These are phyloP conservation scores for Sebastes steindachneri DNA, from an alignment of 2,797 vertebrate species.

Conservation along the genomic window DNA sequence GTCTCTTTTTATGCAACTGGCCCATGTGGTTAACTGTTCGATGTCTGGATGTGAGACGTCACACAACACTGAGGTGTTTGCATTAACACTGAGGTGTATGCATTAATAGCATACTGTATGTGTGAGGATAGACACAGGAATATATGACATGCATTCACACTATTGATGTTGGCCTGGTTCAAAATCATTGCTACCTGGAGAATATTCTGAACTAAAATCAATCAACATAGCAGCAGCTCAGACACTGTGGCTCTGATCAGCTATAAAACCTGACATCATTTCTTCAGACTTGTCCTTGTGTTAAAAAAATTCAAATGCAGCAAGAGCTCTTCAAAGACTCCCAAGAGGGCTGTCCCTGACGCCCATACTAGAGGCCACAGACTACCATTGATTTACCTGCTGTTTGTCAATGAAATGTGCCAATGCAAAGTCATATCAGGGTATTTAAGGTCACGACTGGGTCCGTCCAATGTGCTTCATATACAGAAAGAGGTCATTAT, in stretches of 20 bases:
- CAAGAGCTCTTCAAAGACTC: constrained; percentile 27
- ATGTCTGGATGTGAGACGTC: constrained; percentile 13
- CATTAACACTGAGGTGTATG: too few species aligned
- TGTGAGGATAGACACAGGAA: not conserved
- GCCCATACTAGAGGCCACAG: constrained; percentile 8
- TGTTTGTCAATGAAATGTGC: constrained; percentile 35
- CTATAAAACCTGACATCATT: constrained; percentile 18
- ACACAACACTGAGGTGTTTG: too few species aligned
- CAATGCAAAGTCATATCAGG: constrained; percentile 37
- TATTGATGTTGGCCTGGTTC: not conserved
- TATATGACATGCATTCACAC: not conserved
- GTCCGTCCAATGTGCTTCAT: constrained; percentile 1
- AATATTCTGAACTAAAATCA: not conserved
- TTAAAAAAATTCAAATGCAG: constrained; percentile 18
- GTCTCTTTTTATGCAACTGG: too few species aligned
- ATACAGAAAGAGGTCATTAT: constrained; percentile 17
- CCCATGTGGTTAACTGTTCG: not conserved
- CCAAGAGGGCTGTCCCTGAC: constrained; percentile 18
- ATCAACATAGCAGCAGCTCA: not conserved
- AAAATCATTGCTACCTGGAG: not conserved
- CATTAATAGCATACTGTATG: not conserved
- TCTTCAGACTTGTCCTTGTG: constrained; percentile 30
- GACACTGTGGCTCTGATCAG: constrained; percentile 1
- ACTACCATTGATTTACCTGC: constrained; percentile 37
- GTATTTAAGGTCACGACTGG: constrained; percentile 15